Base-by-base conservation (phyloP, 2,113 vertebrate genomes). In the Meriones unguiculatus region DNA sequence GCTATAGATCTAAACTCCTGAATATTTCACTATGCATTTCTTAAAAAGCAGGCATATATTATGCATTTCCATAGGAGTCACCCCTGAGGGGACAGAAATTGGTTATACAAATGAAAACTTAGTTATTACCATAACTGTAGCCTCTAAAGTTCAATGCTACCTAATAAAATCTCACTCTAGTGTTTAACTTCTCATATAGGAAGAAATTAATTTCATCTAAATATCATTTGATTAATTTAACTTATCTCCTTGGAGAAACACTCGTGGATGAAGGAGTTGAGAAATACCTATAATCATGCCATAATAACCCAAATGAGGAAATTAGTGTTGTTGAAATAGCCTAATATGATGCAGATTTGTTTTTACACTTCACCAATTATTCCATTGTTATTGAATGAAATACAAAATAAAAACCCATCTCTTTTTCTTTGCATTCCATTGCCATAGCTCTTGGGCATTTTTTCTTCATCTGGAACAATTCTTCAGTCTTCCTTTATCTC, bases 281-380 rank as follows among this genome's bases (percentile, higher is more conserved):
- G 20, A 77, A 64, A 46, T 28, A 72, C 22, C 57, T 57, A 59
- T 80, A 91, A 90, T 91, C 54, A 81, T 30, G 38, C 20, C 76
- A 57, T 57, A 87, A 80, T 90, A 22, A 69, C 1, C 32, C 64
- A 93, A 96, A 93, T 73, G 52, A 93, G 64, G 30, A 97, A 95
- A 76, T 90, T 87, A 87, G 35, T 46, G 75, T 57, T 72, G 35
- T 77, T 72, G 38, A 3, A 94, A n/a, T 75, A 62, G 25, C 20
- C 69, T 90, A 88, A 72, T 90, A 59, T 12, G n/a, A 84, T 72
- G 32, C 38, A 78, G 46, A 32, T 75, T 85, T 76, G 87, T 72
- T 73, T 52, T 35, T 67, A 62, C 4, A 81, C 35, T 87, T 87
- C 2, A 81, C 41, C 38, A 78, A 57, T 93, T 78, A 85, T 84